Percentiles rank a stretch among this genome's conserved stretches.
phyloP scores from a whole-genome alignment of 2,113 vertebrate species.

The Poeciliopsis occidentalis region DNA sequence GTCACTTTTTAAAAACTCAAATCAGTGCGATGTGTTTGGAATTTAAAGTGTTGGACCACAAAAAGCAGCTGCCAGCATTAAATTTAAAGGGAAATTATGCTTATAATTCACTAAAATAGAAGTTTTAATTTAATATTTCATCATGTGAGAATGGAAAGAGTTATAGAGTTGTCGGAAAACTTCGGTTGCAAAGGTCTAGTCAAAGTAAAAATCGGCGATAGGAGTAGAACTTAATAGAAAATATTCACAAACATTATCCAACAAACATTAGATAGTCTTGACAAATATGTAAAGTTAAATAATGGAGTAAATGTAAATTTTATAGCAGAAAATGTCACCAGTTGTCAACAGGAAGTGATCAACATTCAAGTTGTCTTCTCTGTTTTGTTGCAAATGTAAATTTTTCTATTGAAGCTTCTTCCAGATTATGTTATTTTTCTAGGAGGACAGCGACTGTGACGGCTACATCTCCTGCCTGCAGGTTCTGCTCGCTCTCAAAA shows the following conservation, averaged over 20 bases:
- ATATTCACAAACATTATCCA: too few relatives aligned
- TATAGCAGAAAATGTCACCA: not conserved
- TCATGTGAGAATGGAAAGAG: not conserved
- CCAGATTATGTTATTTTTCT: not conserved
- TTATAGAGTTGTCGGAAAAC: not conserved
- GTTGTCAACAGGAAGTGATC: not conserved
- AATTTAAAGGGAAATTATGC: too few relatives aligned
- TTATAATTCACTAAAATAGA: too few relatives aligned
- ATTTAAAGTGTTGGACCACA: too few relatives aligned
- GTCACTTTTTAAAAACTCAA: not conserved
- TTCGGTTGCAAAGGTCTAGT: too few relatives aligned
- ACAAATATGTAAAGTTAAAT: too few relatives aligned
- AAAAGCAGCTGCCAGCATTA: too few relatives aligned
- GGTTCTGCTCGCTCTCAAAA: slow-evolving; percentile 78
- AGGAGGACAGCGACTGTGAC: slow-evolving; percentile 78
- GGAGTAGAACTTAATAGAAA: too few relatives aligned
- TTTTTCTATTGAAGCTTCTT: not conserved
- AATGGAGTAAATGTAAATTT: not conserved
- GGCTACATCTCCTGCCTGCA: slow-evolving; percentile 79
- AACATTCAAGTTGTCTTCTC: not conserved
- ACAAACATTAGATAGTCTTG: too few relatives aligned
- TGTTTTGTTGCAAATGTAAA: not conserved
- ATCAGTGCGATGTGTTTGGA: too few relatives aligned
- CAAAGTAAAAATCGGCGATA: too few relatives aligned
- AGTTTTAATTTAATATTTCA: not conserved